Evolutionary conservation across 2,113 vertebrate genomes (phyloP).

Genomic region (Xiphophorus maculatus): DNA sequence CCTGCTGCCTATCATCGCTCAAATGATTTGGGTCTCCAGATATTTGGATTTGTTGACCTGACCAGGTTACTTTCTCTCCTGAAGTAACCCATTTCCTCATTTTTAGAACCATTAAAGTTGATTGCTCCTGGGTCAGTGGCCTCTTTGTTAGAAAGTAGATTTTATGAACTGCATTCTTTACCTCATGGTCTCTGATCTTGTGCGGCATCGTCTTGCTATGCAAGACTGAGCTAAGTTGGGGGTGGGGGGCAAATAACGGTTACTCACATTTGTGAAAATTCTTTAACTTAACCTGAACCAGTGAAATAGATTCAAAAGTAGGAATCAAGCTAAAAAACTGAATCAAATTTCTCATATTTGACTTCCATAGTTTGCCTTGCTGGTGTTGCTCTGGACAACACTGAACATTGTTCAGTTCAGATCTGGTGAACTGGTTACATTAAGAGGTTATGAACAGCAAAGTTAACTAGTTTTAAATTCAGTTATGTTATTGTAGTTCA

Average conservation of each 20-base stretch:
- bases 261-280: neutral
- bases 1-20: neutral
- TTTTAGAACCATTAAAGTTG: slow-evolving; percentile 4
- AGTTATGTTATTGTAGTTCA: no score
- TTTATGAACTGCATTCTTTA: slow-evolving; percentile 49
- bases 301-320: no score
- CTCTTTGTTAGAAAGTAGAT: slow-evolving; percentile 20
- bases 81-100: slow-evolving; percentile 9
- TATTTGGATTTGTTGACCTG: neutral
- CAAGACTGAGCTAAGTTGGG: neutral
- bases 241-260: neutral
- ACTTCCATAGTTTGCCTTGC: no score
- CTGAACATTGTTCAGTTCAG: no score
- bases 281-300: no score
- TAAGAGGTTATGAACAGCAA: no score
- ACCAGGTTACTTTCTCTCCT: neutral
- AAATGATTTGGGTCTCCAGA: neutral
- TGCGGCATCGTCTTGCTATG: no score
- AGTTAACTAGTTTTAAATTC: no score
- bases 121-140: slow-evolving; percentile 39
- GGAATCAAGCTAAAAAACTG: no score
- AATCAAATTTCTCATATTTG: no score
- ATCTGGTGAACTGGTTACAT: no score
- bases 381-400: no score
- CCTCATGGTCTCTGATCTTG: neutral